Evolutionary conservation across 2,888 invertebrate species (phyloP).

Genomic region (Cheilosia pagana): DNA sequence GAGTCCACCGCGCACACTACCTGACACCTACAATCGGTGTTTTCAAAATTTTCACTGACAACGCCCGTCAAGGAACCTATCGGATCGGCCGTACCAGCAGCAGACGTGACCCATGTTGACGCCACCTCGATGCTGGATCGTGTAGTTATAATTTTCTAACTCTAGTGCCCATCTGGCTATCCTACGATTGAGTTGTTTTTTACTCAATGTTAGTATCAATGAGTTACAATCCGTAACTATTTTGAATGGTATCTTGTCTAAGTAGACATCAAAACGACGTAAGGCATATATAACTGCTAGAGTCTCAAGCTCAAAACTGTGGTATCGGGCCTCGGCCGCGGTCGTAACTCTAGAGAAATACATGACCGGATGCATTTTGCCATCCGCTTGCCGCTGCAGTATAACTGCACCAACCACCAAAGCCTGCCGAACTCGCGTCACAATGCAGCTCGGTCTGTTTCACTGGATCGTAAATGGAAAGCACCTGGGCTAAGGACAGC

Average conservation of each 20-base stretch:
- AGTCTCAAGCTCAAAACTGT: too few species aligned
- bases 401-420: too few species aligned
- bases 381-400: too few species aligned
- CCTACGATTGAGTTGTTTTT: conserved; percentile 70
- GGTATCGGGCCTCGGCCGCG: too few species aligned
- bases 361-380: too few species aligned
- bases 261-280: too few species aligned
- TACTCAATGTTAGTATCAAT: too few species aligned
- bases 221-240: too few species aligned
- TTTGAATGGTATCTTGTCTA: too few species aligned
- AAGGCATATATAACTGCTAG: too few species aligned
- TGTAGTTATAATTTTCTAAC: conserved; percentile 49
- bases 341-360: too few species aligned
- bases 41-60: neutral
- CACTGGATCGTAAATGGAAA: conserved; percentile 77
- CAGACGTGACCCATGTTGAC: conserved; percentile 35
- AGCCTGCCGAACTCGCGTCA: conserved; percentile 77
- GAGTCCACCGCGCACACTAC: conserved; percentile 21
- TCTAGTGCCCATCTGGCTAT: conserved; percentile 78
- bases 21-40: neutral
- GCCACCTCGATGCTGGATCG: conserved; percentile 32
- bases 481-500: conserved; percentile 54
- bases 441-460: conserved; percentile 77
- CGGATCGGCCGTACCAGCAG: conserved; percentile 18
- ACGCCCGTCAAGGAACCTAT: neutral